Evolutionary conservation across 2,113 vertebrate genomes (phyloP), one percentile per base, ranked within the genome.

Genomic region (Manacus vitellinus): DNA sequence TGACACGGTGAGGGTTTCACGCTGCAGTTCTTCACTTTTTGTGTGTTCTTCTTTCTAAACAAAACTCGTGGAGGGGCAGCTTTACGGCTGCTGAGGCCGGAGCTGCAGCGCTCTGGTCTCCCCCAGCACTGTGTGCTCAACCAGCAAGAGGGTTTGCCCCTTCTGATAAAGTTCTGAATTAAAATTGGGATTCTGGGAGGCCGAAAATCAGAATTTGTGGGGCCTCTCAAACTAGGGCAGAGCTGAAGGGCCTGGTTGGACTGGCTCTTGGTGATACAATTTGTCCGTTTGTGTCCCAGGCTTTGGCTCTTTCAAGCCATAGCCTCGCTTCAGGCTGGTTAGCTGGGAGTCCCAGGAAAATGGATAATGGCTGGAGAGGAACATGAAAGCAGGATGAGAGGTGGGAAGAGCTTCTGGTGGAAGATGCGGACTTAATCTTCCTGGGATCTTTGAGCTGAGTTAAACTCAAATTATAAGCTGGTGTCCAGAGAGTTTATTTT

Each of bases 391-490:
- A 28, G 82, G 54, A 22, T 9, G 81, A 55, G 51, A 44, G 33
- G 6, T 28, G 74, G 72, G 78, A 44, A 62, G 63, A 71, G 81
- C 91, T 85, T 16, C 65, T 94, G 82, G 71, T 82, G 67, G 79
- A 72, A 90, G 95, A 61, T 47, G 47, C 4, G 49, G 68, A 17
- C 71, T 72, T 95, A 27, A 84, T 94, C 89, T 86, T 35, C 75
- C 59, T 41, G 71, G 23, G 70, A 94, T 93, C 88, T 92, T 35
- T 43, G 75, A 49, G 79, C 61, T 35, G 73, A 75, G 82, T 92
- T 95, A 76, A 95, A 92, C 70, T 96, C 85, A 84, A 85, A 96
- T 97, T 92, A 86, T 62, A 94, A 92, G 54, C 79, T 81, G 85
- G 65, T 95, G 85, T 85, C 92, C 91, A 52, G 85, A 20, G 80